Conservation (phyloP, 2,888 invertebrate genomes). For the Cybosia mesomella region DNA sequence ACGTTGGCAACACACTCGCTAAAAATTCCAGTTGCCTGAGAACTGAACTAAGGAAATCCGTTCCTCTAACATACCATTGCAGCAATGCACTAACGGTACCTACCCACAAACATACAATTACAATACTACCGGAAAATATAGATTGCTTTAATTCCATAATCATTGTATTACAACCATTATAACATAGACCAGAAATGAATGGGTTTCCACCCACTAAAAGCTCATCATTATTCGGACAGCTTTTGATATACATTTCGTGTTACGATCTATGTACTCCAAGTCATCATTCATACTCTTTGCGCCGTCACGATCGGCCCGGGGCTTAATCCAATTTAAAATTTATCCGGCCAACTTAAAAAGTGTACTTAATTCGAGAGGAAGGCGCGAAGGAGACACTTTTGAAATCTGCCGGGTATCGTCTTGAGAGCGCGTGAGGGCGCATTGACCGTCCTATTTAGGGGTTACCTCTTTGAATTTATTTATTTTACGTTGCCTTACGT, state of each 20-base stretch:
- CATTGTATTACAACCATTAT: slow-evolving; percentile 68
- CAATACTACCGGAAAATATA: slow-evolving; percentile 74
- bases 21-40: slow-evolving; percentile 73
- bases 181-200: slow-evolving; percentile 41
- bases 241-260: slow-evolving; percentile 55
- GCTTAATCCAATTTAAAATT: slow-evolving; percentile 84
- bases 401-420: slow-evolving; percentile 67
- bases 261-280: slow-evolving; percentile 59
- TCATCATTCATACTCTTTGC: slow-evolving; percentile 84
- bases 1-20: slow-evolving; percentile 28
- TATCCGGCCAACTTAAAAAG: slow-evolving; percentile 76
- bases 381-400: slow-evolving; percentile 60
- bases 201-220: slow-evolving; percentile 38
- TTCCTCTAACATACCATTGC: slow-evolving; percentile 66
- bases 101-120: slow-evolving; percentile 66
- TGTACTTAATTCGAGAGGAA: slow-evolving; percentile 67
- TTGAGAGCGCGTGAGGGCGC: slow-evolving; percentile 79
- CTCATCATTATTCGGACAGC: slow-evolving; percentile 53
- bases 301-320: slow-evolving; percentile 80
- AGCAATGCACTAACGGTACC: slow-evolving; percentile 70
- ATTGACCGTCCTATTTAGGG: slow-evolving; percentile 78
- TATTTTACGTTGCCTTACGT: slow-evolving; percentile 53
- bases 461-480: slow-evolving; percentile 68
- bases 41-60: slow-evolving; percentile 81
- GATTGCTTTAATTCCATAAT: slow-evolving; percentile 80